phyloP scores from a whole-genome alignment of 2,797 vertebrate genomes.

The Falco concolor region DNA sequence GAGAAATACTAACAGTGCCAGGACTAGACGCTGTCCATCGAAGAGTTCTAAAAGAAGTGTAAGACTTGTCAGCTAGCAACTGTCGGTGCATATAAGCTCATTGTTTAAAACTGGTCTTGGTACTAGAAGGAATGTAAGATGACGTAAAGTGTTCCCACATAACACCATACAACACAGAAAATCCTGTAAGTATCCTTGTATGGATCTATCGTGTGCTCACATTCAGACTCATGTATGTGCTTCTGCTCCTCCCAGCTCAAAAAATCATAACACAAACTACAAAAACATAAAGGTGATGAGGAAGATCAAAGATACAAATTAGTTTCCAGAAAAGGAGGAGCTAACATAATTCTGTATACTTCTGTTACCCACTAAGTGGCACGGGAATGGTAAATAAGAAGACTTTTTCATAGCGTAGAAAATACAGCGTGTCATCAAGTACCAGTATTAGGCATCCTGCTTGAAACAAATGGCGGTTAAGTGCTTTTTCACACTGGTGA shows the following conservation, averaged over 20 bases:
- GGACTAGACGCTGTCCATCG: not conserved
- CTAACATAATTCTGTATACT: no score
- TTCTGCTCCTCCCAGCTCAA: not conserved
- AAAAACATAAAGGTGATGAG: not conserved
- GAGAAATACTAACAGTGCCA: not conserved
- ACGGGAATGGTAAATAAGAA: not conserved
- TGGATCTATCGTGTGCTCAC: no score
- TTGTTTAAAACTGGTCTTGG: not conserved
- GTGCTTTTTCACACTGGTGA: not conserved
- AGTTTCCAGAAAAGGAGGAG: not conserved
- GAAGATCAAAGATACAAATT: not conserved
- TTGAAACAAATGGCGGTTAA: not conserved
- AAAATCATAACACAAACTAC: not conserved
- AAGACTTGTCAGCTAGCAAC: not conserved
- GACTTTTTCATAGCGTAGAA: not conserved
- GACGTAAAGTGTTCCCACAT: not conserved
- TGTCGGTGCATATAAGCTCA: not conserved
- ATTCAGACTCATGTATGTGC: no score
- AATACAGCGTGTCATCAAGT: not conserved
- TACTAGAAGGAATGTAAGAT: not conserved
- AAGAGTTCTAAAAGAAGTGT: not conserved
- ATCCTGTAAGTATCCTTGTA: no score
- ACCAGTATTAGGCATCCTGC: not conserved
- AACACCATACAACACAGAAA: not conserved
- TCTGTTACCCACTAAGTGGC: no score